These are phyloP conservation scores for Anodontia alba DNA, from an alignment of 2,888 invertebrate genomes.

Conservation along the genomic window DNA sequence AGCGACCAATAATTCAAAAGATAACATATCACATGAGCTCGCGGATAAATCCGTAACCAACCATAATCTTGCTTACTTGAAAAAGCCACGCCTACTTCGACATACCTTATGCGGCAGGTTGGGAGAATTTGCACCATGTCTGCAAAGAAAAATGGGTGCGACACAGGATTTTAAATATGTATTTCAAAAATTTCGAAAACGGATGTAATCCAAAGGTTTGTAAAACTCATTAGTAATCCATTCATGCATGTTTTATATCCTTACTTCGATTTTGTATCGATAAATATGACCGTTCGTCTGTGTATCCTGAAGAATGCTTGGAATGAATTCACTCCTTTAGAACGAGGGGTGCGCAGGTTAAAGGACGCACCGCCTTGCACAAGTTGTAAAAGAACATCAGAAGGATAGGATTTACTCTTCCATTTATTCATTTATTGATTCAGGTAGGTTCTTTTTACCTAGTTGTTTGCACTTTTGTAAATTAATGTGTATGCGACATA, in stretches of 20 bases:
- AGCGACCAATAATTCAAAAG: not conserved
- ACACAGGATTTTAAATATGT: constrained; percentile 19
- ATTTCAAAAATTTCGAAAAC: not conserved
- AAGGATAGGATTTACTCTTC: not conserved
- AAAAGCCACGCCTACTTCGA: not conserved
- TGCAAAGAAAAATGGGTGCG: constrained; percentile 15
- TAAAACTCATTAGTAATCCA: not conserved
- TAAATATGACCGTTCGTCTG: not conserved
- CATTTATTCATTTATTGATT: not conserved
- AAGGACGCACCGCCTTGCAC: not conserved
- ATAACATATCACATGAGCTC: not conserved
- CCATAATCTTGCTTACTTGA: not conserved
- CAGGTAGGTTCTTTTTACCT: not conserved
- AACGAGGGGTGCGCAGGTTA: not conserved
- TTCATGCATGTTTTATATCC: not conserved
- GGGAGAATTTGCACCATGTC: constrained; percentile 9
- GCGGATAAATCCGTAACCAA: not conserved
- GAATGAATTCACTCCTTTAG: not conserved
- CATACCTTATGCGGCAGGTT: constrained; percentile 1
- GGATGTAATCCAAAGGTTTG: not conserved
- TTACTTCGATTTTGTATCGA: not conserved
- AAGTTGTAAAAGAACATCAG: not conserved
- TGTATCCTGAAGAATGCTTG: not conserved
- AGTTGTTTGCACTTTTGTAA: not conserved
- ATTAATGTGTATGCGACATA: too few species aligned